These are phyloP conservation scores for Urechis unicinctus DNA, from an alignment of 2,888 invertebrate genomes.

Conservation along the genomic window DNA sequence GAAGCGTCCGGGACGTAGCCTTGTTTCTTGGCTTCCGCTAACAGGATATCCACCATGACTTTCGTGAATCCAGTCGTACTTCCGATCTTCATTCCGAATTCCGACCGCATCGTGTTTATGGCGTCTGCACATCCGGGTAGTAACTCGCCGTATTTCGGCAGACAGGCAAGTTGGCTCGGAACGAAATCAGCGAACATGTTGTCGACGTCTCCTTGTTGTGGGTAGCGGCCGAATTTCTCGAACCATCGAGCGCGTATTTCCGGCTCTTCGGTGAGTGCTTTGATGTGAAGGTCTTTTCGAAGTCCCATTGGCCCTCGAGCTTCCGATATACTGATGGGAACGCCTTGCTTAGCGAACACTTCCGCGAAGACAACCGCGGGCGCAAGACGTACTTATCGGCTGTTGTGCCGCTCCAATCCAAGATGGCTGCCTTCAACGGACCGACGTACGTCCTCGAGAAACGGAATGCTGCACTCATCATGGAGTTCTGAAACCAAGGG, in stretches of 20 bases:
- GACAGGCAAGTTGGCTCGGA: slow-evolving; percentile 38
- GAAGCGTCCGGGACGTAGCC: slow-evolving; percentile 44
- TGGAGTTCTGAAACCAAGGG: no score
- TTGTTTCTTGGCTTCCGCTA: slow-evolving; percentile 38
- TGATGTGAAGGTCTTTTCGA: slow-evolving; percentile 44
- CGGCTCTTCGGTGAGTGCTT: slow-evolving; percentile 33
- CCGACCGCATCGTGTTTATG: slow-evolving; percentile 28
- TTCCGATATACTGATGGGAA: slow-evolving; percentile 39
- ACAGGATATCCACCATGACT: slow-evolving; percentile 41
- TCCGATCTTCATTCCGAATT: slow-evolving; percentile 37
- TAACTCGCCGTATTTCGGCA: slow-evolving; percentile 32
- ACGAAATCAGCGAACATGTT: slow-evolving; percentile 46
- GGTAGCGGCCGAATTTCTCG: slow-evolving; percentile 31
- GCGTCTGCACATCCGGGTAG: slow-evolving; percentile 39
- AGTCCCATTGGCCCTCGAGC: slow-evolving; percentile 50
- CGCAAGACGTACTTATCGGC: slow-evolving; percentile 49
- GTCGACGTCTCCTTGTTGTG: slow-evolving; percentile 40
- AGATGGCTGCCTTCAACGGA: slow-evolving; percentile 34
- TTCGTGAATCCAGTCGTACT: slow-evolving; percentile 43
- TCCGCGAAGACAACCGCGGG: slow-evolving; percentile 46
- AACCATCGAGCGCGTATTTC: slow-evolving; percentile 40
- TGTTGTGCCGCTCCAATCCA: slow-evolving; percentile 49
- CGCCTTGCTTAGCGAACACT: slow-evolving; percentile 34
- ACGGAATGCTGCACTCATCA: neutral
- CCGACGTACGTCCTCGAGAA: slow-evolving; percentile 27